Evolutionary conservation across 2,797 vertebrate species (phyloP).

Genomic region (Cyclura pinguis): DNA sequence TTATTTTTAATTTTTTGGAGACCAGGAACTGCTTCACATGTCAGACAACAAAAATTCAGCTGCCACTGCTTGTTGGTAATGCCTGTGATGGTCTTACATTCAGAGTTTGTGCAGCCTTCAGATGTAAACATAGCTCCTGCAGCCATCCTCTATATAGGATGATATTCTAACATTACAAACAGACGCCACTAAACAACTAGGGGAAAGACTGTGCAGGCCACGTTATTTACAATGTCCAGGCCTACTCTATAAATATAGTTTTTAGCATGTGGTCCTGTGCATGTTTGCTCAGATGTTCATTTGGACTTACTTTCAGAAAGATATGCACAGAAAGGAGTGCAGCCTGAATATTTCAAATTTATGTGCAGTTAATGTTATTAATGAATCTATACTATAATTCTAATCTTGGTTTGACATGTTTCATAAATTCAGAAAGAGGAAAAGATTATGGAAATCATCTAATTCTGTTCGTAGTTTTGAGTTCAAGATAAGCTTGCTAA

Average conservation of each 20-base stretch:
- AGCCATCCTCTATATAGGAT: background rate
- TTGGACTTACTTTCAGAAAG: background rate
- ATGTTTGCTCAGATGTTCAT: background rate
- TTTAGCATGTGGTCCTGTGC: background rate
- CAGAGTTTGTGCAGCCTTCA: background rate
- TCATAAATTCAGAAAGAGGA: background rate
- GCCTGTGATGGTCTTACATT: background rate
- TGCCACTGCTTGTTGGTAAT: background rate
- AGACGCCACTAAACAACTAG: background rate
- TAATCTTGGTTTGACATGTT: background rate
- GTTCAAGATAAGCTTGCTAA: background rate
- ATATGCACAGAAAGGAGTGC: background rate
- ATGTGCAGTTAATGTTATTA: background rate
- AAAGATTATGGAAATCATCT: background rate
- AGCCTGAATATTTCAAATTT: background rate
- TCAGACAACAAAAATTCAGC: background rate
- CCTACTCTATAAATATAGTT: background rate
- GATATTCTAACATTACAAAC: background rate
- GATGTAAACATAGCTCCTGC: background rate
- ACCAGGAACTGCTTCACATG: background rate
- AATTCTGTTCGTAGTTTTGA: background rate
- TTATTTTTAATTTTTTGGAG: background rate
- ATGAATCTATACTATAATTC: background rate
- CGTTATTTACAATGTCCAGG: background rate
- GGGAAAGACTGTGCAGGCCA: background rate